Evolutionary conservation across 1,140 invertebrate genomes (phyloP), one percentile per base, ranked within the genome.

Genomic region (Eupristina koningsbergeri): DNA sequence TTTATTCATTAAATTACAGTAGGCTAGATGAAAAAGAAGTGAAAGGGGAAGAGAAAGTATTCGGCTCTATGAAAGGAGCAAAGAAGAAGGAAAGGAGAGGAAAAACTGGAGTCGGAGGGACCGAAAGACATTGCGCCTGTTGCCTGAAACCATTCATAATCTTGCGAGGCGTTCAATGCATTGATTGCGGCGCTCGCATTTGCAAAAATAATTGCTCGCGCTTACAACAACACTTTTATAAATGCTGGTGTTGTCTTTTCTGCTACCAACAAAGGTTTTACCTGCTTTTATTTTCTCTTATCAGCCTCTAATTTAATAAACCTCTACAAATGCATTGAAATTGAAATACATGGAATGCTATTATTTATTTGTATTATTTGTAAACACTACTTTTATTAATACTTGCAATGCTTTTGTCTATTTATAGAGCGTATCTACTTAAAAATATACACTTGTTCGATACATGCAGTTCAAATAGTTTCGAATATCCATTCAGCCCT

Each of bases 181-280:
- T 78, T 73, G 89, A 91, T 78, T 92, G 91, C 85, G 89, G 87
- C 22, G 85, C 86, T 17, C 88, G 86, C 81, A 87, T 87, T 67
- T 92, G 91, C 73, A 87, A 81, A 81, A 90, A 88, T 75, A 88
- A 84, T 75, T 92, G 91, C 71, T 89, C 88, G 15, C 89, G 88
- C 80, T 89, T 87, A 87, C 86, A 91, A 81, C 85, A 82, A 41
- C 84, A 83, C 0, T 63, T 53, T 22, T 89, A 90, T 39, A 88
- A 89, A 36, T 84, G 86, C 64, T 89, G 89, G 88, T 88, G 85
- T 79, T 92, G 91, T 83, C 85, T 92, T 11, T 91, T 92, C 85
- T 92, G 91, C 50, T 86, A 89, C 83, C 89, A 92, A 81, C 86
- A 78, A 87, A 92, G 89, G 91, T 92, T 85, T 78, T 41, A 41